A percentile compares a stretch with the other conserved stretches of the same genome.
These are phyloP conservation scores for Papilio protenor DNA, from an alignment of 2,888 invertebrate genomes.

Conservation along the genomic window DNA sequence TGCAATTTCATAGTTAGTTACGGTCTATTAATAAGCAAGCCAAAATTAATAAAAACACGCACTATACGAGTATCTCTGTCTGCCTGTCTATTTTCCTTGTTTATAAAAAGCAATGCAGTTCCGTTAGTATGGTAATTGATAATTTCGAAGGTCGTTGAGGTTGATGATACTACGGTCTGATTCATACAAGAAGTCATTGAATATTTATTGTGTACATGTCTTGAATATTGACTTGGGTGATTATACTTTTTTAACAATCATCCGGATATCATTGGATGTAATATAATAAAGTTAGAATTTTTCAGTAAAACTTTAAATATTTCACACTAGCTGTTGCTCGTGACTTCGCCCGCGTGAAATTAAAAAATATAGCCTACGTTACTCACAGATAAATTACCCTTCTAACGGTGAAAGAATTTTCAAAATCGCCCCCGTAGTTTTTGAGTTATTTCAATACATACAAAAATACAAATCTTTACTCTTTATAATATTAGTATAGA, in stretches of 20 bases:
- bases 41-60: background rate
- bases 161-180: conserved; percentile 25
- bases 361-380: too few species aligned
- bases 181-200: conserved; percentile 17
- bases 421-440: too few species aligned
- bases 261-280: conserved; percentile 1
- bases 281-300: background rate
- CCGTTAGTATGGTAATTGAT: conserved; percentile 39
- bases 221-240: conserved; percentile 45
- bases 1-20: too few species aligned
- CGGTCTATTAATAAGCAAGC: too few species aligned
- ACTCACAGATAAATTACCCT: too few species aligned
- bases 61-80: background rate
- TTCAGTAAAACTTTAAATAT: too few species aligned
- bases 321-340: too few species aligned
- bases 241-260: background rate
- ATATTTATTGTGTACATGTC: conserved; percentile 42
- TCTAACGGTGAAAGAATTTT: too few species aligned
- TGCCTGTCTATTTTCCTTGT: conserved; percentile 7
- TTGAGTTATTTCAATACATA: too few species aligned
- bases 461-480: too few species aligned
- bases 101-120: background rate
- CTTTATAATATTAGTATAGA: too few species aligned
- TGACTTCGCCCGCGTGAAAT: too few species aligned
- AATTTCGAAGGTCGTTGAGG: conserved; percentile 23